A percentile compares a stretch with the other conserved stretches of the same genome.
phyloP scores from a whole-genome alignment of 2,797 vertebrate genomes.

The Okamejei kenojei region DNA sequence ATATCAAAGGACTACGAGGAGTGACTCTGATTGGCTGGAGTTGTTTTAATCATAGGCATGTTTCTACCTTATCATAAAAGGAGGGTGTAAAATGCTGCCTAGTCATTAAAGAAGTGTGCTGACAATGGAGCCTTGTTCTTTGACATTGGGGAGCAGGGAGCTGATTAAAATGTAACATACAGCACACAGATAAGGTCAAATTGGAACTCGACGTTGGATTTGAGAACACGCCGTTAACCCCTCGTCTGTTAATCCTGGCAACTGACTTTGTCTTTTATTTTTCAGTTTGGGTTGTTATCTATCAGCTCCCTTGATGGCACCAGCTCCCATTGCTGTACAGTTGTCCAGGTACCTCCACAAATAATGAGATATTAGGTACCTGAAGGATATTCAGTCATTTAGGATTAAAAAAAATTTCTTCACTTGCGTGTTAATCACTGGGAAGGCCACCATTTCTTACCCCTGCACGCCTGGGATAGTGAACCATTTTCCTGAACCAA shows the following conservation, averaged over 20 bases:
- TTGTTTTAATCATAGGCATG: constrained; percentile 23
- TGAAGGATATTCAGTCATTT: neutral
- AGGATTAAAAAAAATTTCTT: no score
- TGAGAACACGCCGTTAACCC: neutral
- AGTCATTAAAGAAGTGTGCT: constrained; percentile 27
- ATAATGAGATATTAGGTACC: neutral
- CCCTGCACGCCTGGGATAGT: no score
- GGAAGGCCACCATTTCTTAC: no score
- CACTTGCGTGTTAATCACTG: no score
- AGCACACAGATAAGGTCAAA: constrained; percentile 28
- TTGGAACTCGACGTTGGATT: neutral
- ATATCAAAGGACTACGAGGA: constrained; percentile 13
- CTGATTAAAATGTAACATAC: constrained; percentile 36
- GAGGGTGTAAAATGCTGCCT: constrained; percentile 29
- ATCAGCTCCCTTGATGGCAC: neutral
- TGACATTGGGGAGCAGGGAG: constrained; percentile 26
- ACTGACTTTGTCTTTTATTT: neutral
- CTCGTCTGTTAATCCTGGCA: neutral
- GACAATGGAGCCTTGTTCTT: constrained; percentile 36
- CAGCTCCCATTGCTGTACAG: neutral
- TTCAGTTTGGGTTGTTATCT: neutral
- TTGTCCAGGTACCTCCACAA: no score
- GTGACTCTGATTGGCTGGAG: constrained; percentile 7
- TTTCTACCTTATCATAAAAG: constrained; percentile 32
- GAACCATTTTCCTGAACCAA: no score